Evolutionary conservation across 1,140 invertebrate genomes (phyloP), one percentile per base, ranked within the genome.

Genomic region (Bombus affinis): DNA sequence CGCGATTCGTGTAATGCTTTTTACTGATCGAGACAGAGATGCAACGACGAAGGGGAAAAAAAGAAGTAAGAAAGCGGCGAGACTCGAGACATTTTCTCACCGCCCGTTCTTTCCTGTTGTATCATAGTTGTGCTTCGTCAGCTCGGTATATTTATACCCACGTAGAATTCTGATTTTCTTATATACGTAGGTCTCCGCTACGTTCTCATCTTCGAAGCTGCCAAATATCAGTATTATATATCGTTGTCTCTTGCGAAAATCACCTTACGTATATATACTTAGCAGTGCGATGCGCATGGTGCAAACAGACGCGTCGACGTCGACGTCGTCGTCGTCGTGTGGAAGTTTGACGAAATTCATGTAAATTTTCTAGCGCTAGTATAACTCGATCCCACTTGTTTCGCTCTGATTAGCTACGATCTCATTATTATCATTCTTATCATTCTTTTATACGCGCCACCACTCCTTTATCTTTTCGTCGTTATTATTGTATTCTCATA

Each of bases 401-500:
- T 79, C 83, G 68, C 76, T 80, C 68, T 53, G 53, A 73, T 9
- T 35, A 77, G 25, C 62, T 12, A 53, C 32, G 57, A 78, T 80
- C 39, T 88, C 47, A 53, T 81, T 79, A 39, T 79, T 47, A 62
- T 37, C 18, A 57, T 75, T 13, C 73, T 53, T 32, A 22, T 42
- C 15, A 10, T 57, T 81, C 59, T 44, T 84, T 68, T 53, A 25
- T 62, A 53, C 85, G 73, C 83, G 83, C 22, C 66, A 66, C 78
- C 47, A 62, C 4, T 18, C 37, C 22, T 76, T 80, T 85, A 80
- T 85, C 83, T 75, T 77, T 86, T 86, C 47, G 62, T 35, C 78
- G 86, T 83, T 65, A 78, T 62, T 88, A 89, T 81, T 83, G 57
- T 87, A 47, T 88, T 77, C 81, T 66, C 57, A 18, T 83, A 76